Evolutionary conservation across 2,113 vertebrate genomes (phyloP).

Genomic region (Zosterops lateralis): DNA sequence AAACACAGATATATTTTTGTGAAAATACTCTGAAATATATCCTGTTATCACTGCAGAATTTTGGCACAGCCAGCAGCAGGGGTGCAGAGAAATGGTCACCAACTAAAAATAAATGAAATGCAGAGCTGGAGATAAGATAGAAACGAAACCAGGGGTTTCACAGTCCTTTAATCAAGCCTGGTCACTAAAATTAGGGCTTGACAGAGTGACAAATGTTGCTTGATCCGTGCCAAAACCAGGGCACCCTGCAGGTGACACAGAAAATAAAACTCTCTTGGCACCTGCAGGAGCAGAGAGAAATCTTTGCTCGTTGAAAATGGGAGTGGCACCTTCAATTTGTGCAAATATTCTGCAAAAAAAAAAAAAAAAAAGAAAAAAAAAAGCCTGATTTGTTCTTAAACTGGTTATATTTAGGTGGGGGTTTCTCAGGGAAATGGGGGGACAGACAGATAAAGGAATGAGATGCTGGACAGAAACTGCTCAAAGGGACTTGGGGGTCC

Average conservation of each 20-base stretch:
- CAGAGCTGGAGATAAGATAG: not conserved
- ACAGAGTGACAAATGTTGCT: not conserved
- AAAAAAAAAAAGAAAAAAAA: not conserved
- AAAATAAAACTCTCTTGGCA: not conserved
- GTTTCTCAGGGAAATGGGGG: not conserved
- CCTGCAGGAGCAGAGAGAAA: not conserved
- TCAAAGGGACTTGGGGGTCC: not conserved
- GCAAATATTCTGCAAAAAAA: not conserved
- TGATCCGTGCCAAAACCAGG: not conserved
- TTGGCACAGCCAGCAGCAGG: not conserved
- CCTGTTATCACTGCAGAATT: not conserved
- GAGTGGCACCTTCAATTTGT: not conserved
- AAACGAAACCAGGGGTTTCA: not conserved
- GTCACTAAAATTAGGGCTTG: conserved; percentile 40
- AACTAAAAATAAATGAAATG: conserved; percentile 44
- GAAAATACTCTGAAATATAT: not conserved
- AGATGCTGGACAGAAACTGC: not conserved
- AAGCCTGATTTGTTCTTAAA: not conserved
- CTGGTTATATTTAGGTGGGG: not conserved
- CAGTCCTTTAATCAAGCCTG: not conserved
- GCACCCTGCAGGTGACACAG: not conserved
- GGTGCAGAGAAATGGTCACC: not conserved
- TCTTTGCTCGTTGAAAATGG: not conserved
- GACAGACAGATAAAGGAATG: not conserved
- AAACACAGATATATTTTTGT: conserved; percentile 7